Evolutionary conservation across 2,888 invertebrate species (phyloP), one percentile per base, ranked within the genome.

Genomic region (Sarcophaga caerulescens): DNA sequence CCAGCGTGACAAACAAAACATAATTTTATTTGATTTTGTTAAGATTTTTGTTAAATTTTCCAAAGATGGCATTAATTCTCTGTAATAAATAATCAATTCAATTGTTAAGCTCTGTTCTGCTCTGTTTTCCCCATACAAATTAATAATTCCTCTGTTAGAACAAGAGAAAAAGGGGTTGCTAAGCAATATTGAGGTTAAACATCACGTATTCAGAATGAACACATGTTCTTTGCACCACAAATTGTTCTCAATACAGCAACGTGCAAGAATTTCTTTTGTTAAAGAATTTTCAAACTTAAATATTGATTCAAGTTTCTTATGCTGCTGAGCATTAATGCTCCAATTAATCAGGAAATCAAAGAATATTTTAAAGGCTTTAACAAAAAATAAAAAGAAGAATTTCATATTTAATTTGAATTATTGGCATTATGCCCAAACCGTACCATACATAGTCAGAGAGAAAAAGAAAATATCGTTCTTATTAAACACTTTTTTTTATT

Each of bases 351-450:
- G 63, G 44, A 57, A n/a, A 65, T 70, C 25, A 60, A 57, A 71
- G 17, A 52, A 17, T 35, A 60, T 73, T 21, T 35, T 25, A 47
- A 66, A 81, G 74, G n/a, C 45, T 63, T 65, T 14, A 73, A 71
- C 3, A 44, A 44, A 17, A n/a, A 44, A 1, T 23, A 35, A 35
- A 8, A 35, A 10, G 21, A 3, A 35, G 21, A 5, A 35, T 12
- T 44, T 23, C 12, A 44, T 60, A 17, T 44, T 21, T 21, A 60
- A 71, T 81, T 75, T 70, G 68, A 78, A 25, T 78, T 83, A 68
- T 78, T 77, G 83, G 83, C 77, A 63, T 52, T 47, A 65, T 21
- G 76, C 81, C 76, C 70, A 82, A 59, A 45, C 65, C 60, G 25
- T 47, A 60, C 19, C 23, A 35, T 4, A 14, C 12, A 52, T 17